phyloP scores from a whole-genome alignment of 2,113 vertebrate genomes.

The Siniperca knerii region DNA sequence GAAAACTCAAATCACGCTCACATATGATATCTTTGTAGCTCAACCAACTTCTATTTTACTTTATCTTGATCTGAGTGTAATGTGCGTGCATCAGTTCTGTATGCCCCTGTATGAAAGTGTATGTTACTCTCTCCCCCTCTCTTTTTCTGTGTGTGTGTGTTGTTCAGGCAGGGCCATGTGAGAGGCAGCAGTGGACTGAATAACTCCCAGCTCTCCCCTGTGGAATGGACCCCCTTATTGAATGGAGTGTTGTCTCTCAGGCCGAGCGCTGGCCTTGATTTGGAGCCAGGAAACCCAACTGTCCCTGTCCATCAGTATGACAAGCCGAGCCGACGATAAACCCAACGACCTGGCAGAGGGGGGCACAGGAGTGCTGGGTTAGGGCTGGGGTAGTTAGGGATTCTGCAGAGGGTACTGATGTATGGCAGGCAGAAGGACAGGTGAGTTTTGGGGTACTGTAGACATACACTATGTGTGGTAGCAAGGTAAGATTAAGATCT shows the following conservation, averaged over 20 bases:
- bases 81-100: background rate
- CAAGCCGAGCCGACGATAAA: constrained; percentile 60
- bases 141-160: background rate
- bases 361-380: background rate
- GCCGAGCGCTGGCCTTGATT: constrained; percentile 64
- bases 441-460: background rate
- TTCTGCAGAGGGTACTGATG: background rate
- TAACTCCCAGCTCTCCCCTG: constrained; percentile 53
- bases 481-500: too few relatives aligned
- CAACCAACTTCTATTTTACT: constrained; percentile 30
- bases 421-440: background rate
- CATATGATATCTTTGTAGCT: constrained; percentile 36
- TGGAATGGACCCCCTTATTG: constrained; percentile 64
- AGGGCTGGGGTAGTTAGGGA: background rate
- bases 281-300: constrained; percentile 74
- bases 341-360: constrained; percentile 54
- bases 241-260: constrained; percentile 71
- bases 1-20: constrained; percentile 25
- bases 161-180: constrained; percentile 22
- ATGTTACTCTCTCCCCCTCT: background rate
- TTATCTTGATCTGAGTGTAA: constrained; percentile 11
- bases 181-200: constrained; percentile 59
- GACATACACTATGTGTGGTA: background rate
- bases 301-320: constrained; percentile 77
- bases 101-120: constrained; percentile 11